phyloP scores from a whole-genome alignment of 2,888 invertebrate genomes.

The Auanema freiburgensis region DNA sequence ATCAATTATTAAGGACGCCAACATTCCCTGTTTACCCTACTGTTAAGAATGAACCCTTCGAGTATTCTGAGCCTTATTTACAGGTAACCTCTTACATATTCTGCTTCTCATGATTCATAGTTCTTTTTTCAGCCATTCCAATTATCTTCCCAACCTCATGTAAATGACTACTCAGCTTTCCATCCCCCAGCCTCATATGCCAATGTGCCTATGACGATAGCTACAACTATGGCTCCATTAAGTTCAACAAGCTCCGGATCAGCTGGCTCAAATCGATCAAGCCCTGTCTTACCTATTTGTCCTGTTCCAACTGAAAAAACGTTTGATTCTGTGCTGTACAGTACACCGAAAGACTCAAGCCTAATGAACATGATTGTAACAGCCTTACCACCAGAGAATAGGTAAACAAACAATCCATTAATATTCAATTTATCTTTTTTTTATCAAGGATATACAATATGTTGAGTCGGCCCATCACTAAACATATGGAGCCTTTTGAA shows the following conservation, averaged over 20 bases:
- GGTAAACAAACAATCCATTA: conserved; percentile 4
- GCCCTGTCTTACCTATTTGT: conserved; percentile 56
- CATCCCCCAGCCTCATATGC: conserved; percentile 32
- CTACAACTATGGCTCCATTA: conserved; percentile 14
- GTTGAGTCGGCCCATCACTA: neutral
- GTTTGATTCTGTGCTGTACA: conserved; percentile 55
- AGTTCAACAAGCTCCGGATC: conserved; percentile 4
- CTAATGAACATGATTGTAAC: conserved; percentile 29
- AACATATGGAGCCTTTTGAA: conserved; percentile 20
- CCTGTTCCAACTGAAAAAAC: conserved; percentile 60
- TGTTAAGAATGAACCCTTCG: conserved; percentile 51
- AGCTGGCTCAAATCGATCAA: conserved; percentile 31
- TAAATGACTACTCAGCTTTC: conserved; percentile 35
- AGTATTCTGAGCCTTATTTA: conserved; percentile 33
- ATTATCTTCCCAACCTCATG: conserved; percentile 2
- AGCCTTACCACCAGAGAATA: conserved; percentile 8
- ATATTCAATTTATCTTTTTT: conserved; percentile 6
- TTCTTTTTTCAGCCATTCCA: neutral
- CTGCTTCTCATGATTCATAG: no score
- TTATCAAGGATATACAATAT: conserved; percentile 5
- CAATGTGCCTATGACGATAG: conserved; percentile 34
- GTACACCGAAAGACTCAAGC: conserved; percentile 23
- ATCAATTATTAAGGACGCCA: conserved; percentile 29
- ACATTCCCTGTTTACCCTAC: conserved; percentile 20
- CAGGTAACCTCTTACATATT: no score